Percentiles rank a stretch among this genome's conserved stretches.
Evolutionary conservation across 2,888 invertebrate genomes (phyloP).

Genomic region (Digitonthophagus gazella): DNA sequence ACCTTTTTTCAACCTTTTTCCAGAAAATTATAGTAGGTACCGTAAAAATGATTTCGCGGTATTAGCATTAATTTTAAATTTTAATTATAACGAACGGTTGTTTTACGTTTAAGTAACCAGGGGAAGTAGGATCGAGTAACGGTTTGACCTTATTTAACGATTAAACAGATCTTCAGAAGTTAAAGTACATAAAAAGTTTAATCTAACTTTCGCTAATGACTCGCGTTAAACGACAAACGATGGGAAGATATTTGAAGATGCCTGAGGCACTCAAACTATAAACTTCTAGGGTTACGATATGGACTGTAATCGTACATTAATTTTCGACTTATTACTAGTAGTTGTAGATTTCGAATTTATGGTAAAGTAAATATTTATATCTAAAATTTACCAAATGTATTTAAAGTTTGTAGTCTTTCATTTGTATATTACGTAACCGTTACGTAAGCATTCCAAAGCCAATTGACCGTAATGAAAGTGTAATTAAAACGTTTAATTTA

Average conservation of each 20-base stretch:
- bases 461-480: too few relatives aligned
- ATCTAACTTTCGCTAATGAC: neutral
- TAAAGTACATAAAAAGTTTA: neutral
- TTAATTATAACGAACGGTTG: neutral
- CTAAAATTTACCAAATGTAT: too few relatives aligned
- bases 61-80: neutral
- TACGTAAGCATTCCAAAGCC: too few relatives aligned
- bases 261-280: neutral
- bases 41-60: neutral
- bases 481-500: too few relatives aligned
- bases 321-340: neutral
- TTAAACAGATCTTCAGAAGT: neutral
- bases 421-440: too few relatives aligned
- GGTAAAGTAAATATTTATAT: too few relatives aligned
- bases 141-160: neutral
- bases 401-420: too few relatives aligned
- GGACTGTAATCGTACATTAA: neutral
- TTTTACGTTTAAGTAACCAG: neutral
- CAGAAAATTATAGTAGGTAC: neutral
- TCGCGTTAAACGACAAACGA: neutral
- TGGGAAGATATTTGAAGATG: neutral
- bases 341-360: neutral
- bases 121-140: neutral
- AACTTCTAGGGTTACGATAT: neutral
- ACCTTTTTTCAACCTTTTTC: neutral